Evolutionary conservation across 37 sponge, comb jelly and placozoan species (phyloP), one percentile per base, ranked within the genome.

Genomic region (Geodia barretti): DNA sequence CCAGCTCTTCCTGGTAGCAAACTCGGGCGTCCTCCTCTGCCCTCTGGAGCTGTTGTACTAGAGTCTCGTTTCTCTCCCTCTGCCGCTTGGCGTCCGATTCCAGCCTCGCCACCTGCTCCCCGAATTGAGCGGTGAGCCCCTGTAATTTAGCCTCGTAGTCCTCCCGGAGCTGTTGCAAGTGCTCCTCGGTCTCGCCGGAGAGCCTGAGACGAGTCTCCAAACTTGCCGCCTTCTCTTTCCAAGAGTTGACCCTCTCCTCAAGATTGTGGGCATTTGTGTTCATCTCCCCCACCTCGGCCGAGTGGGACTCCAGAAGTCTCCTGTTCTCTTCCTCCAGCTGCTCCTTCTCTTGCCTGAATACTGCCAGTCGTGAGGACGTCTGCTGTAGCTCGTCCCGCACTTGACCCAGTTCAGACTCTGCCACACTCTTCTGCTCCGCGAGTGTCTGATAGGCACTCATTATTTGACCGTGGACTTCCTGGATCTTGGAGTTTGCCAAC

Each of bases 401-500:
- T 8, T 64, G 67, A 36, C 28, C 31, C 17, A 64, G 28, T 36
- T 54, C n/a, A 2, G 60, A 36, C 25, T 82, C 82, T 19, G 62
- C 40, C 26, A 25, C 39, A 28, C 39, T 71, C 30, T 78, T 88
- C 41, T 83, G 54, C 2, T 72, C 82, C 58, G 40, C 39, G 20
- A 88, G 9, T 23, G 54, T 41, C 33, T 77, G 39, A 62, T 84
- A 71, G 25, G 90, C 90, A 26, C 69, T 29, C 62, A 84, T 67
- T 61, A 60, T 84, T 61, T 89, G 85, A 1, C 32, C 66, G 61
- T 91, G 81, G 0, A 83, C 17, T 19, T 40, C 70, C 67, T 92
- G 79, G 17, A 92, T 76, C 76, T 87, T 79, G 24, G 75, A n/a
- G 64, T 92, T 92, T 4, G 92, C 92, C 23, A 74, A 32, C 59